A percentile compares a stretch with the other conserved stretches of the same genome.
Conservation (phyloP, 2,797 vertebrate species). For the Epinephelus malabaricus region DNA sequence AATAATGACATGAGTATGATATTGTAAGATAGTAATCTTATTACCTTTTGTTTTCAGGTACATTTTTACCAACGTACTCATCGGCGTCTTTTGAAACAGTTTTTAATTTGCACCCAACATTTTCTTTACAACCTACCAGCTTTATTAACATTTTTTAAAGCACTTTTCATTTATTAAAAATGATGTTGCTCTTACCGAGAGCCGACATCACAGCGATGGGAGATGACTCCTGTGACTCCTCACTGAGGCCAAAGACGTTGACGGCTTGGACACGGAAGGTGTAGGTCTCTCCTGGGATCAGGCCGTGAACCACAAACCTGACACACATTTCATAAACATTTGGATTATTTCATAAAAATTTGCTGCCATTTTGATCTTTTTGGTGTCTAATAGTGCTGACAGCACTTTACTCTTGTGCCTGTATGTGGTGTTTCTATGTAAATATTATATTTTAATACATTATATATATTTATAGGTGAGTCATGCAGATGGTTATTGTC, state of each 20-base stretch:
- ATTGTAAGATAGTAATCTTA: too few relatives aligned
- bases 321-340: background rate
- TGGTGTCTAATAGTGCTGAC: too few relatives aligned
- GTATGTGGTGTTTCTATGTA: too few relatives aligned
- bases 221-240: slow-evolving; percentile 95
- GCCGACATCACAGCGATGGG: slow-evolving; percentile 92
- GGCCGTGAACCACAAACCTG: slow-evolving; percentile 96
- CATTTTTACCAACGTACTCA: background rate
- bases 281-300: slow-evolving; percentile 92
- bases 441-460: background rate
- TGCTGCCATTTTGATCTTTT: too few relatives aligned
- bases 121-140: background rate
- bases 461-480: background rate
- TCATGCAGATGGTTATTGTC: background rate
- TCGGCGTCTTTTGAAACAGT: background rate
- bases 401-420: too few relatives aligned
- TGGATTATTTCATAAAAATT: too few relatives aligned
- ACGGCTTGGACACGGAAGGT: slow-evolving; percentile 95
- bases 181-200: slow-evolving; percentile 86
- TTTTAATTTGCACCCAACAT: background rate
- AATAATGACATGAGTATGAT: slow-evolving; percentile 38
- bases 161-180: background rate
- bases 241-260: slow-evolving; percentile 92
- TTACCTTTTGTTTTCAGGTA: background rate
- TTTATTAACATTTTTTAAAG: background rate